phyloP scores from a whole-genome alignment of 2,113 vertebrate species.

The Forbesichthys agassizii region DNA sequence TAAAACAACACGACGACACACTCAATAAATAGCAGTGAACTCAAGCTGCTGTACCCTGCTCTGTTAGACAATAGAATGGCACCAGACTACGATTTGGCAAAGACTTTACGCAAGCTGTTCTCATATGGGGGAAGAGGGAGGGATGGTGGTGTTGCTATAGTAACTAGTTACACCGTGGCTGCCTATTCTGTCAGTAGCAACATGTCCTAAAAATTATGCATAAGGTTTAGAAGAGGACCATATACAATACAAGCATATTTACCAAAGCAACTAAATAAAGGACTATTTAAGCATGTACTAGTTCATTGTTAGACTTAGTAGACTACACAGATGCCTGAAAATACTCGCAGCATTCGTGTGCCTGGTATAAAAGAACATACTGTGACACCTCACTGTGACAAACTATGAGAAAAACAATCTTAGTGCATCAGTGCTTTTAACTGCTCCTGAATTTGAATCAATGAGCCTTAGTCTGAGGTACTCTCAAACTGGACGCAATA shows the following conservation, averaged over 20 bases:
- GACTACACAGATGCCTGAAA: neutral
- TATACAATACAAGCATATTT: constrained; percentile 8
- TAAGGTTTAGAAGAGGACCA: constrained; percentile 37
- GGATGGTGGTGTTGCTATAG: constrained; percentile 72
- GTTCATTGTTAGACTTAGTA: neutral
- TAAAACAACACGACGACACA: neutral
- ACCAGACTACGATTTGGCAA: constrained; percentile 59
- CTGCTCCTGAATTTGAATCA: constrained; percentile 49
- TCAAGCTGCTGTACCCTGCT: constrained; percentile 23
- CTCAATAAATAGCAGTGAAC: constrained; percentile 15
- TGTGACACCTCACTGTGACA: neutral
- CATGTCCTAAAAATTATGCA: constrained; percentile 64
- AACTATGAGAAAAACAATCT: constrained; percentile 2
- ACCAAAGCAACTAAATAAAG: neutral
- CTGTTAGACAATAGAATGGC: constrained; percentile 49
- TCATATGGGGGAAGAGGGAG: constrained; percentile 18
- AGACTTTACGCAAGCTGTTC: constrained; percentile 56
- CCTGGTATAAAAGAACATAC: constrained; percentile 4
- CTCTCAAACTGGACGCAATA: constrained; percentile 15
- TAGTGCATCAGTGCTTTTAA: constrained; percentile 20
- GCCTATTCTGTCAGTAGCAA: constrained; percentile 52
- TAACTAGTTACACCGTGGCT: constrained; percentile 68
- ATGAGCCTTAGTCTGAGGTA: constrained; percentile 22
- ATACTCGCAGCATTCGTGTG: neutral
- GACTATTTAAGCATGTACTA: neutral